phyloP scores from a whole-genome alignment of 2,888 invertebrate species.

The Andrena chrysosceles region DNA sequence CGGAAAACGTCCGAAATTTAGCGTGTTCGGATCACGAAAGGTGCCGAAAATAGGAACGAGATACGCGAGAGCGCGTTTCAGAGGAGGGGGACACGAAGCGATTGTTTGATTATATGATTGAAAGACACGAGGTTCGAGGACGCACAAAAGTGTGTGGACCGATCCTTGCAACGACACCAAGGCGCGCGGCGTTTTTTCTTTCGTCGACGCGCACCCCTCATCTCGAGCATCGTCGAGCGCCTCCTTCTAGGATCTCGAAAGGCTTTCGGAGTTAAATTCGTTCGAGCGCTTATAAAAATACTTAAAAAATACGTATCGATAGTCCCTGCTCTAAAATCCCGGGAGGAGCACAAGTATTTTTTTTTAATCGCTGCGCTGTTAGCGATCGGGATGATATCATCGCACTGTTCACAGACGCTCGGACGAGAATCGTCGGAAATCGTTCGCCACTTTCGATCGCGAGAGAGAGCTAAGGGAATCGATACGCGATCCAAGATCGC shows the following conservation, averaged over 20 bases:
- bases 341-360: background rate
- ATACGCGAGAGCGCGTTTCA: slow-evolving; percentile 22
- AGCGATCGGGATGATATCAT: background rate
- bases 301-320: slow-evolving; percentile 49
- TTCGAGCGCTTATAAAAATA: slow-evolving; percentile 57
- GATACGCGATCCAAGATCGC: slow-evolving; percentile 50
- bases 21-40: slow-evolving; percentile 78
- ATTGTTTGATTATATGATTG: slow-evolving; percentile 77
- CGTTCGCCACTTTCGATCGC: slow-evolving; percentile 6
- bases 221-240: slow-evolving; percentile 20
- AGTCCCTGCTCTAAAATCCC: background rate
- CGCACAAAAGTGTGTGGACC: slow-evolving; percentile 60
- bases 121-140: slow-evolving; percentile 78
- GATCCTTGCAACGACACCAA: slow-evolving; percentile 33
- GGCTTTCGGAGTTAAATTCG: slow-evolving; percentile 12
- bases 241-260: background rate
- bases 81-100: slow-evolving; percentile 66
- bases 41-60: slow-evolving; percentile 32
- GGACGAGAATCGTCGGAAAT: slow-evolving; percentile 10
- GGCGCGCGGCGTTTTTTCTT: background rate
- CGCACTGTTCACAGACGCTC: slow-evolving; percentile 12
- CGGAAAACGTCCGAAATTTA: slow-evolving; percentile 77
- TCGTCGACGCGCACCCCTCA: background rate
- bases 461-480: slow-evolving; percentile 3
- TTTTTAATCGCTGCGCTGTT: background rate